Percentiles rank a stretch among this genome's conserved stretches.
phyloP scores from a whole-genome alignment of 2,888 invertebrate genomes.

The Drosophila mulleri region DNA sequence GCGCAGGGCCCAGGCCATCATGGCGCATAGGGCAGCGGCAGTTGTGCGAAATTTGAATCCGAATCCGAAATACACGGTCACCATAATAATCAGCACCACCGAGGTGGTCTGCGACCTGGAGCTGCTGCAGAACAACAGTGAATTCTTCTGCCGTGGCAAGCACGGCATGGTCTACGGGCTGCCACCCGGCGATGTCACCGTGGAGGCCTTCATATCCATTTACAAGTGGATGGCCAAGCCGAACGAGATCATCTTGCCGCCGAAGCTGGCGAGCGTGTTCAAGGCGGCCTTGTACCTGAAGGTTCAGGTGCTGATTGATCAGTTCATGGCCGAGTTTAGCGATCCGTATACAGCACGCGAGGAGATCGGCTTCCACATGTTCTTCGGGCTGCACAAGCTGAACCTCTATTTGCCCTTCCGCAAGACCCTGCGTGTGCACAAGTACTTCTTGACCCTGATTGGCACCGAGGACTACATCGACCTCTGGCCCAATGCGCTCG shows the following conservation, averaged over 20 bases:
- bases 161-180: conserved; percentile 25
- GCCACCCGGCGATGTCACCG: conserved; percentile 19
- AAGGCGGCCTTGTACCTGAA: conserved; percentile 33
- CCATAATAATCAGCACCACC: conserved; percentile 22
- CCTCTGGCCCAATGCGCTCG: conserved; percentile 20
- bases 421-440: conserved; percentile 27
- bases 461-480: conserved; percentile 17
- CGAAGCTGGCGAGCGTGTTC: conserved; percentile 27
- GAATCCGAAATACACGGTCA: conserved; percentile 9
- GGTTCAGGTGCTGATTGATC: conserved; percentile 23
- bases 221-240: conserved; percentile 45
- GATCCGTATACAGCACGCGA: conserved; percentile 29
- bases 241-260: conserved; percentile 24
- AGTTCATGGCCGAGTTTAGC: conserved; percentile 24
- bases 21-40: background rate
- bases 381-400: conserved; percentile 16
- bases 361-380: conserved; percentile 48
- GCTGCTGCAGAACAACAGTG: conserved; percentile 15
- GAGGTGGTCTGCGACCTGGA: conserved; percentile 39
- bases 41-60: conserved; percentile 16
- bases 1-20: background rate
- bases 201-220: conserved; percentile 21
- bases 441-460: conserved; percentile 40
- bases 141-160: conserved; percentile 17
- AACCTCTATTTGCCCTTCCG: conserved; percentile 5